Evolutionary conservation across 2,113 vertebrate genomes (phyloP).

Genomic region (Orcinus orca): DNA sequence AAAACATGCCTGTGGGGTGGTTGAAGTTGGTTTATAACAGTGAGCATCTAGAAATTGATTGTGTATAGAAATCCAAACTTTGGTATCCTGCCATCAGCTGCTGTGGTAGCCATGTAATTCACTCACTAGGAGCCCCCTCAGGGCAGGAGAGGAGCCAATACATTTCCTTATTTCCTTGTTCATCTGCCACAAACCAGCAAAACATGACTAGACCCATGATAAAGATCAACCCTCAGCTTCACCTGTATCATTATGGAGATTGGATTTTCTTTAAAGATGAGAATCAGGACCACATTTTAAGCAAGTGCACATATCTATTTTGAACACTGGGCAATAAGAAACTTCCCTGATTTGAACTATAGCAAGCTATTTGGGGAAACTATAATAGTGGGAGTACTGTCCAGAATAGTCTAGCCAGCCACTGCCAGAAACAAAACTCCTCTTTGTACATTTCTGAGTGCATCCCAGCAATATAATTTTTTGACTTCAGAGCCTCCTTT

Average conservation of each 20-base stretch:
- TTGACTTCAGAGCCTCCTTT: not conserved
- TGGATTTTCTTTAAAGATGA: not conserved
- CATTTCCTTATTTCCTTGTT: not conserved
- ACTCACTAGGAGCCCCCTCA: not conserved
- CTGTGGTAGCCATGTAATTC: not conserved
- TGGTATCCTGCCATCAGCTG: not conserved
- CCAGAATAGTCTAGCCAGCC: not conserved
- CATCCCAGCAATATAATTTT: not conserved
- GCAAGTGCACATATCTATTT: not conserved
- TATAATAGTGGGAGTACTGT: not conserved
- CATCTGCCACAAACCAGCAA: not conserved
- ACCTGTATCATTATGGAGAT: not conserved
- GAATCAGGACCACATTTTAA: not conserved
- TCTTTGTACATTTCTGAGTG: not conserved
- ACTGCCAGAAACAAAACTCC: not conserved
- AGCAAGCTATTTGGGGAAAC: not conserved
- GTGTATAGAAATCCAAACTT: not conserved
- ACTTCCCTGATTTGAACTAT: not conserved
- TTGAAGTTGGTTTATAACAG: too few relatives aligned
- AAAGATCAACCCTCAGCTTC: not conserved
- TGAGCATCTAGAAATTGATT: not conserved
- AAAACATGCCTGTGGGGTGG: not conserved
- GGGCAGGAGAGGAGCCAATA: not conserved
- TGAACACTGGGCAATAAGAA: not conserved
- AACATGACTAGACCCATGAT: not conserved